Evolutionary conservation across 2,888 invertebrate species (phyloP).

Genomic region (Lochmaea capreae): DNA sequence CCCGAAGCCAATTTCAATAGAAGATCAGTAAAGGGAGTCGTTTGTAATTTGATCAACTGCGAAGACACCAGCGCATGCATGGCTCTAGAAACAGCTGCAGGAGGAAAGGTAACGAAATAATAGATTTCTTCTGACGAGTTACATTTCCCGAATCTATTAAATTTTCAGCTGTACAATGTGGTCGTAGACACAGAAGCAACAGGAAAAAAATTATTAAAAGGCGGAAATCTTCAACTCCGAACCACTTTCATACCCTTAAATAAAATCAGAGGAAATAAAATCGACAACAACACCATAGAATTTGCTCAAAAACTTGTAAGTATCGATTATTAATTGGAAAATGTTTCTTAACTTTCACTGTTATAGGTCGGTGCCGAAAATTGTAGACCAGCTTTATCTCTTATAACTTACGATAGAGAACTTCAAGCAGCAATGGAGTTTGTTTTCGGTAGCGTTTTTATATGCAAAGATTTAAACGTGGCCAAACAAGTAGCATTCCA

Average conservation of each 20-base stretch:
- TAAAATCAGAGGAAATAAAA: constrained; percentile 77
- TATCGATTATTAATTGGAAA: constrained; percentile 35
- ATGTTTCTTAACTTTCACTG: neutral
- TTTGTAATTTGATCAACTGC: constrained; percentile 83
- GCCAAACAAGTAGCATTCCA: constrained; percentile 88
- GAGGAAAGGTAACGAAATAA: constrained; percentile 75
- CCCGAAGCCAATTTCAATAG: constrained; percentile 81
- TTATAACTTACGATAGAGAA: constrained; percentile 77
- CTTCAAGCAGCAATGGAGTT: constrained; percentile 84
- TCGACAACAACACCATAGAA: constrained; percentile 67
- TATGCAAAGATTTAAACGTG: constrained; percentile 83
- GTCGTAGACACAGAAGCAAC: constrained; percentile 89
- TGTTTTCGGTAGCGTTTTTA: constrained; percentile 88
- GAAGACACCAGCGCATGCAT: constrained; percentile 76
- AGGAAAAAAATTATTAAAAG: constrained; percentile 85
- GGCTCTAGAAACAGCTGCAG: constrained; percentile 88
- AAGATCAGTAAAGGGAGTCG: constrained; percentile 78
- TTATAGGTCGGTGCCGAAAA: constrained; percentile 80
- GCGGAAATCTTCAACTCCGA: constrained; percentile 81
- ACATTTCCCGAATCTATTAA: neutral
- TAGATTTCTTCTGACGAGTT: neutral
- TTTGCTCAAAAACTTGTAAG: constrained; percentile 78
- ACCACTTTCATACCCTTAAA: constrained; percentile 93
- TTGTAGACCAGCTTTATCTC: constrained; percentile 82
- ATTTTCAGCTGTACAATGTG: constrained; percentile 84